Percentiles rank a stretch among this genome's conserved stretches.
These are phyloP conservation scores for Cyaniris semiargus DNA, from an alignment of 2,888 invertebrate genomes.

Conservation along the genomic window DNA sequence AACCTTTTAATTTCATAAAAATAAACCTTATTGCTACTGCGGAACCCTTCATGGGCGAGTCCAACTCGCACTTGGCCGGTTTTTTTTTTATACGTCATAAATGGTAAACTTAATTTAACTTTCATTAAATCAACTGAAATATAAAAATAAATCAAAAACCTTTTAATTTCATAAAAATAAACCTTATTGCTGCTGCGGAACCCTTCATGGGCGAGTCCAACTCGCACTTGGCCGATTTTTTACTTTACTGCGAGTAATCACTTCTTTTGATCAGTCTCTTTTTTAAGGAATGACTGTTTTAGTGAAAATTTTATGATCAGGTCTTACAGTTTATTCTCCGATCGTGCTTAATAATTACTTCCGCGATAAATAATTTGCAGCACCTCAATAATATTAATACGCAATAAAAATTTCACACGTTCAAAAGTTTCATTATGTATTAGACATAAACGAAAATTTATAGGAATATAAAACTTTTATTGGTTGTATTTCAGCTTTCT, in stretches of 20 bases:
- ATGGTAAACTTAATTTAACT: too few relatives aligned
- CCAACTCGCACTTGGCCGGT: too few relatives aligned
- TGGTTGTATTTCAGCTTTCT: slow-evolving; percentile 48
- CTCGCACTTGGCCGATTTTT: too few relatives aligned
- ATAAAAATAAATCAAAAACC: too few relatives aligned
- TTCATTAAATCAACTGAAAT: too few relatives aligned
- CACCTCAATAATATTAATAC: slow-evolving; percentile 3
- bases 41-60: too few relatives aligned
- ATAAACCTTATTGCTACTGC: too few relatives aligned
- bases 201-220: too few relatives aligned
- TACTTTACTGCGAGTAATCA: not conserved
- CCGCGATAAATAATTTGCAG: not conserved
- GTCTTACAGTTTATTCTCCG: slow-evolving; percentile 8
- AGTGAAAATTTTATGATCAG: not conserved
- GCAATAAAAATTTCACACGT: slow-evolving; percentile 14
- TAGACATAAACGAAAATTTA: slow-evolving; percentile 22
- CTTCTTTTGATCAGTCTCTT: not conserved
- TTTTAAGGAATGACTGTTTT: not conserved
- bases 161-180: too few relatives aligned
- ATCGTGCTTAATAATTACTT: slow-evolving; percentile 34
- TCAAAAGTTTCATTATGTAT: slow-evolving; percentile 12
- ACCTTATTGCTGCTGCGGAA: too few relatives aligned
- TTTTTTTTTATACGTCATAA: too few relatives aligned
- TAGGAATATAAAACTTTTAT: slow-evolving; percentile 23
- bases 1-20: too few relatives aligned